phyloP scores from a whole-genome alignment of 2,113 vertebrate species.

The Xenus cinereus region DNA sequence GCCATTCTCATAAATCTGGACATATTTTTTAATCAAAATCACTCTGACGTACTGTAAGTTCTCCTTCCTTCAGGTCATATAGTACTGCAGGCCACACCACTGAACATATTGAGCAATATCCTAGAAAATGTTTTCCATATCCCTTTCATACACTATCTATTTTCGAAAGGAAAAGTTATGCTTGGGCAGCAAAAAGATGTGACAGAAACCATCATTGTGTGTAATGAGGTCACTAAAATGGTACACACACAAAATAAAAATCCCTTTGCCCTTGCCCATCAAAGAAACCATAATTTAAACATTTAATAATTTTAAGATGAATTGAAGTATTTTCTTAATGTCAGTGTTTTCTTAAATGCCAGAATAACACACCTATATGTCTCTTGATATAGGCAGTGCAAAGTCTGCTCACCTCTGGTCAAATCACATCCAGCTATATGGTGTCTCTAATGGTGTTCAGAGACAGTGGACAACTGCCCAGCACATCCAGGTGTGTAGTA shows the following conservation, averaged over 20 bases:
- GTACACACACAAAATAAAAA: background rate
- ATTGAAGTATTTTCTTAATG: background rate
- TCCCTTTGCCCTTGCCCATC: background rate
- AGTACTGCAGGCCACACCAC: background rate
- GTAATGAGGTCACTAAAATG: background rate
- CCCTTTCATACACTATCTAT: background rate
- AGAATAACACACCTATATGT: background rate
- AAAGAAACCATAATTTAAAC: background rate
- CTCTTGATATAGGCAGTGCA: background rate
- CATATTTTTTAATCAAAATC: background rate
- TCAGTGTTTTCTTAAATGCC: background rate
- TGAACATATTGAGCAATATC: background rate
- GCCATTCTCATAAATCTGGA: background rate
- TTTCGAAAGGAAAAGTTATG: background rate
- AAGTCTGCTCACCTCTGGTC: background rate
- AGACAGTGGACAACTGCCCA: background rate
- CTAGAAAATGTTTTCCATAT: background rate
- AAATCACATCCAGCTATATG: background rate
- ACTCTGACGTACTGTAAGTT: background rate
- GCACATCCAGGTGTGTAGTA: background rate
- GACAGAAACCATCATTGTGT: background rate
- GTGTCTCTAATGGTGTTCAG: background rate
- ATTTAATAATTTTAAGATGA: background rate
- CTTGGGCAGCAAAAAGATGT: background rate
- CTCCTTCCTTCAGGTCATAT: background rate